Percentiles rank a stretch among this genome's conserved stretches.
These are phyloP conservation scores for Pachycephus smyrnensis DNA, from an alignment of 2,888 invertebrate species.

Conservation along the genomic window DNA sequence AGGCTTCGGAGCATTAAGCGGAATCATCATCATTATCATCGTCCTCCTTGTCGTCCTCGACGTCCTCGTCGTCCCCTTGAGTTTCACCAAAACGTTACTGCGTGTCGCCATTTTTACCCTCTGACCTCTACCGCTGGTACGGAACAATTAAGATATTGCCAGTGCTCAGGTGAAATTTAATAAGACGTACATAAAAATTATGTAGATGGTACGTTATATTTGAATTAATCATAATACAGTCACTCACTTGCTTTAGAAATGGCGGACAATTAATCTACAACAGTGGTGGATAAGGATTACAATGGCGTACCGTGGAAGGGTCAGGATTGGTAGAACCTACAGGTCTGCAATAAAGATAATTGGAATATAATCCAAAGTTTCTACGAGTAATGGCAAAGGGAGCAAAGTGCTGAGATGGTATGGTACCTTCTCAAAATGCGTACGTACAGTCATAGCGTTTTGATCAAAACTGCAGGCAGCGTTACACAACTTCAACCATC, in stretches of 20 bases:
- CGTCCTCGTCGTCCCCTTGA: constrained; percentile 19
- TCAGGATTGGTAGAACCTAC: not conserved
- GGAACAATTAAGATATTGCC: not conserved
- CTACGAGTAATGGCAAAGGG: not conserved
- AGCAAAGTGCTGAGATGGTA: not conserved
- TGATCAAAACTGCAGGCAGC: not conserved
- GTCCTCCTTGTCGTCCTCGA: not conserved
- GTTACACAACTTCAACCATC: not conserved
- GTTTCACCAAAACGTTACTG: constrained; percentile 27
- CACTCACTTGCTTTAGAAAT: not conserved
- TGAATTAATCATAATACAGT: not conserved
- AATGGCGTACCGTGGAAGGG: not conserved
- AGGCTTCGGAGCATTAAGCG: constrained; percentile 28
- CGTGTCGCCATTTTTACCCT: not conserved
- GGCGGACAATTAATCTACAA: not conserved
- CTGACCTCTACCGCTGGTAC: not conserved
- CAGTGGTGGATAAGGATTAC: not conserved
- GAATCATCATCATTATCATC: constrained; percentile 1
- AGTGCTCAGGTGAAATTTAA: not conserved
- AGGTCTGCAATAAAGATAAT: constrained; percentile 59
- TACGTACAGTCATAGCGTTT: not conserved
- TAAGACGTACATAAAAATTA: not conserved
- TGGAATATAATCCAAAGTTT: constrained; percentile 18
- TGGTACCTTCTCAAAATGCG: not conserved
- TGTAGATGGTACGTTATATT: not conserved